Evolutionary conservation across 2,888 invertebrate species (phyloP).

Genomic region (Ametastegia equiseti): DNA sequence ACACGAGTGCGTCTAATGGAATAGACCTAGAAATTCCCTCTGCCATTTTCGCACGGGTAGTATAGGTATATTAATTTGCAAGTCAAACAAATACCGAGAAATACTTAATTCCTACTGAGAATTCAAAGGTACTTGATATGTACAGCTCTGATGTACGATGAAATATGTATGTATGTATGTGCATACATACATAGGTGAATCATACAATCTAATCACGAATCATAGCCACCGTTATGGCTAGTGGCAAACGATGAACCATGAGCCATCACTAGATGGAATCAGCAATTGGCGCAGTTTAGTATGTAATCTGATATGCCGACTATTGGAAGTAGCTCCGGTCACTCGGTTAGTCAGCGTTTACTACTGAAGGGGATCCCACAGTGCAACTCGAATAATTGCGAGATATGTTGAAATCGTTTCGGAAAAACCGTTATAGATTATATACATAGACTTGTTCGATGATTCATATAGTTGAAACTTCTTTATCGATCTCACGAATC

Average conservation of each 20-base stretch:
- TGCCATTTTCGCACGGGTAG: too few relatives aligned
- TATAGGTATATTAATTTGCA: neutral
- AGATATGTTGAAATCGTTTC: too few relatives aligned
- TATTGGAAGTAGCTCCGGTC: neutral
- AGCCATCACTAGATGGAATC: neutral
- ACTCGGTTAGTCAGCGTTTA: constrained; percentile 19
- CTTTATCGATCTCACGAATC: too few relatives aligned
- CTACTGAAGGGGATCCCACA: neutral
- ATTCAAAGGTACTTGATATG: neutral
- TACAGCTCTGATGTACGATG: too few relatives aligned
- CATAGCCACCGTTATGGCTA: neutral
- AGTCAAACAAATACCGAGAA: neutral
- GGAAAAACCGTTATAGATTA: too few relatives aligned
- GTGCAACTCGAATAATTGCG: too few relatives aligned
- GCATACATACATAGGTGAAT: neutral
- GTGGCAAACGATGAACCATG: neutral
- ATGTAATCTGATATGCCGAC: constrained; percentile 14
- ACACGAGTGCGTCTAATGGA: too few relatives aligned
- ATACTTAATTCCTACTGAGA: neutral
- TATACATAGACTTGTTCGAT: too few relatives aligned
- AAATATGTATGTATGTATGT: too few relatives aligned
- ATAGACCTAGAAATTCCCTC: too few relatives aligned
- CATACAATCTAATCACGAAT: neutral
- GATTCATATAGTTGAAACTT: too few relatives aligned
- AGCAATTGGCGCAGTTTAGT: neutral